phyloP scores from a whole-genome alignment of 2,113 vertebrate genomes.

The Tachysurus vachellii region DNA sequence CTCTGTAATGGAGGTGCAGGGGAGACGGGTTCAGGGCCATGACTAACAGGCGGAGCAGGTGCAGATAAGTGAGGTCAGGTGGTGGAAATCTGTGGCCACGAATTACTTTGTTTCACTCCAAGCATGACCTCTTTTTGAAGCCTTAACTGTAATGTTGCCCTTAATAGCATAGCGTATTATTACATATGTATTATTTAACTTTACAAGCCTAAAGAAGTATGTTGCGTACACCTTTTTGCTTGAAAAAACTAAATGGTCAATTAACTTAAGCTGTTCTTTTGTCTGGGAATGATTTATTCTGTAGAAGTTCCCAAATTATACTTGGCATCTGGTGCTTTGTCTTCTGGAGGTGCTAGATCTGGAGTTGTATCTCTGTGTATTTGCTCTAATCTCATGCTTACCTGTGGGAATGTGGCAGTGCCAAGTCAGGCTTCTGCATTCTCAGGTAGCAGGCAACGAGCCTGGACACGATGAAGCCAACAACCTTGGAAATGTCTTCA shows the following conservation, averaged over 20 bases:
- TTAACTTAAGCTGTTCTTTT: background rate
- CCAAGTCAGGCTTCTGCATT: slow-evolving; percentile 69
- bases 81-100: slow-evolving; percentile 26
- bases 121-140: background rate
- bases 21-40: slow-evolving; percentile 39
- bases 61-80: slow-evolving; percentile 43
- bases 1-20: slow-evolving; percentile 42
- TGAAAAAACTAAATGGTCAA: background rate
- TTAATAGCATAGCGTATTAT: slow-evolving; percentile 3
- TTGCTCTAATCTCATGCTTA: slow-evolving; percentile 58
- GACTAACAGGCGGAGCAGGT: slow-evolving; percentile 42
- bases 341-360: slow-evolving; percentile 12
- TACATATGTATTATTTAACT: background rate
- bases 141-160: background rate
- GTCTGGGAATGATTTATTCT: background rate
- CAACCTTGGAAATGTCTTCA: slow-evolving; percentile 69
- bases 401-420: slow-evolving; percentile 74
- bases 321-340: background rate
- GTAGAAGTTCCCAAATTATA: background rate
- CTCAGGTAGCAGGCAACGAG: slow-evolving; percentile 72
- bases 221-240: background rate
- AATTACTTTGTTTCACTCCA: slow-evolving; percentile 15
- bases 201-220: background rate
- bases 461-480: slow-evolving; percentile 73
- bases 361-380: background rate